Evolutionary conservation across 2,888 invertebrate genomes (phyloP).

Genomic region (Hypsopygia costalis): DNA sequence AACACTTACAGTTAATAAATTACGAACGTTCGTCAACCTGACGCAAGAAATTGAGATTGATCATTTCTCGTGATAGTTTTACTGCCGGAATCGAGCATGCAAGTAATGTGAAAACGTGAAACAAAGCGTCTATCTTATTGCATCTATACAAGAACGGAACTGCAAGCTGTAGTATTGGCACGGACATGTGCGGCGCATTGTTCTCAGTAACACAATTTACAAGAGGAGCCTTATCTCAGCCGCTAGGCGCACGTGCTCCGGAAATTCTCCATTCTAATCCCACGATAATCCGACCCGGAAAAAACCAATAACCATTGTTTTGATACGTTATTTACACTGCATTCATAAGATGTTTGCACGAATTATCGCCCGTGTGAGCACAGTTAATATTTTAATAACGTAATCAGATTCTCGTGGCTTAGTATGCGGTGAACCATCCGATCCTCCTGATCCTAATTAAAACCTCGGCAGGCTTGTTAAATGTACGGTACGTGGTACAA

Average conservation of each 20-base stretch:
- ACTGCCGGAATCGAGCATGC: constrained; percentile 38
- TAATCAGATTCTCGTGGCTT: constrained; percentile 47
- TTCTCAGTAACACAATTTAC: constrained; percentile 35
- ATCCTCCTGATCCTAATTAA: constrained; percentile 23
- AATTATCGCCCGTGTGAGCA: constrained; percentile 55
- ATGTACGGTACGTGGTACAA: constrained; percentile 41
- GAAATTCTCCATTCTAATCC: constrained; percentile 51
- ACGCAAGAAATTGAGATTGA: constrained; percentile 44
- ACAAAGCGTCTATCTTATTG: constrained; percentile 52
- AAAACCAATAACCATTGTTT: constrained; percentile 70
- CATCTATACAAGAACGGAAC: constrained; percentile 43
- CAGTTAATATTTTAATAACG: constrained; percentile 53
- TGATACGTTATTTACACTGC: constrained; percentile 56
- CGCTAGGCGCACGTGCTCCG: constrained; percentile 47
- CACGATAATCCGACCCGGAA: constrained; percentile 69
- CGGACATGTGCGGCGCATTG: constrained; percentile 43
- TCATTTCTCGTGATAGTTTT: constrained; percentile 42
- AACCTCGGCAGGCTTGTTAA: constrained; percentile 21
- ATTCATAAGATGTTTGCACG: constrained; percentile 56
- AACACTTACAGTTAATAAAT: constrained; percentile 41
- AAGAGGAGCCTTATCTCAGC: constrained; percentile 44
- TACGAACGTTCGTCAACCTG: constrained; percentile 32
- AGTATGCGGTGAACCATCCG: constrained; percentile 36
- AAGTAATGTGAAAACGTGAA: constrained; percentile 44
- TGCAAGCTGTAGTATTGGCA: constrained; percentile 33